These are phyloP conservation scores for Bostrychus sinensis DNA, from an alignment of 2,113 vertebrate species.

Conservation along the genomic window DNA sequence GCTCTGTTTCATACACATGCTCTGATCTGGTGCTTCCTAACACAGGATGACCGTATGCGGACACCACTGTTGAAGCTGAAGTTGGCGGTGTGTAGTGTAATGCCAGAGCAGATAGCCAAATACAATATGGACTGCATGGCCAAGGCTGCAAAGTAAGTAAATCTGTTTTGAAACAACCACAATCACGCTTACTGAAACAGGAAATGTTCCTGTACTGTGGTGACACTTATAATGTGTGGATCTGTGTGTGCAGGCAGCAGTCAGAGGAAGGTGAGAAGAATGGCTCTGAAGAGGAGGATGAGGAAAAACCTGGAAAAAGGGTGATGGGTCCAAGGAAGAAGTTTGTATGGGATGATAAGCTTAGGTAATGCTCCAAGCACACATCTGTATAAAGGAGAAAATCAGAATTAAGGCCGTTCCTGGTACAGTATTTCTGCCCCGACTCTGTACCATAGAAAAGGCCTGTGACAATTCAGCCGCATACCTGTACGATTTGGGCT, in stretches of 20 bases:
- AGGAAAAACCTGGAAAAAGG: constrained; percentile 95
- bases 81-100: constrained; percentile 91
- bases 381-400: too few species aligned
- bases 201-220: background rate
- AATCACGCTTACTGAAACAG: background rate
- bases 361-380: constrained; percentile 81
- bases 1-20: background rate
- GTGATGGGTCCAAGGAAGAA: constrained; percentile 97
- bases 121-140: constrained; percentile 98
- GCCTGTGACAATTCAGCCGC: too few species aligned
- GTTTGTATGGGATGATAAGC: constrained; percentile 95
- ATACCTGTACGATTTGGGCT: too few species aligned
- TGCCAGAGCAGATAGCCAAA: constrained; percentile 94
- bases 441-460: too few species aligned
- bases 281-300: constrained; percentile 95
- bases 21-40: background rate
- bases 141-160: constrained; percentile 88
- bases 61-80: constrained; percentile 93
- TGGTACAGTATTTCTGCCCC: too few species aligned
- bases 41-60: constrained; percentile 91
- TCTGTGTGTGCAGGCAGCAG: constrained; percentile 81
- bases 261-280: constrained; percentile 93
- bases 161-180: background rate
- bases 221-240: background rate
- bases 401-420: background rate